Evolutionary conservation across 2,888 invertebrate species (phyloP).

Genomic region (Limenitis camilla): DNA sequence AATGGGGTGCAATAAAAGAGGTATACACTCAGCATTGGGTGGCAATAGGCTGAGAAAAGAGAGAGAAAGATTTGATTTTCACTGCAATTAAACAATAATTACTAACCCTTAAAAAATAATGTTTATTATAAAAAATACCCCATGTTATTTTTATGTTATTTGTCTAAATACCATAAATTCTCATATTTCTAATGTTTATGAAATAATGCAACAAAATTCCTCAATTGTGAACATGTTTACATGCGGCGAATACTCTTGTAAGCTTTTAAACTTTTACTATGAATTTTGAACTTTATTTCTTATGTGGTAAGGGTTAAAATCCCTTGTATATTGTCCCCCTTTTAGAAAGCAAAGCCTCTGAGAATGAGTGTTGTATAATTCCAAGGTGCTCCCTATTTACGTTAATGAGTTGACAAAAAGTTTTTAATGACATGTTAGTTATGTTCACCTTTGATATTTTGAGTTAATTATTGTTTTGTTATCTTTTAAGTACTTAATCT

Average conservation of each 20-base stretch:
- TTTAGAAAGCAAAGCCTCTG: conserved; percentile 11
- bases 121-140: too few species aligned
- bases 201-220: conserved; percentile 11
- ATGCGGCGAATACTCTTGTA: conserved; percentile 18
- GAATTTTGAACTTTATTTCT: not conserved
- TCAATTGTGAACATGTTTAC: conserved; percentile 17
- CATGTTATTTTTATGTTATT: too few species aligned
- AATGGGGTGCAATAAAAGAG: too few species aligned
- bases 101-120: too few species aligned
- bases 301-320: not conserved
- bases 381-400: conserved; percentile 24
- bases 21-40: too few species aligned
- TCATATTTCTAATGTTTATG: conserved; percentile 4
- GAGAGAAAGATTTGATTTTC: too few species aligned
- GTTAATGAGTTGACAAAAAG: conserved; percentile 26
- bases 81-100: too few species aligned
- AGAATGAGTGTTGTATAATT: conserved; percentile 24
- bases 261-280: conserved; percentile 3
- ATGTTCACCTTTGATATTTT: too few species aligned
- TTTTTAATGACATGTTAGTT: conserved; percentile 20
- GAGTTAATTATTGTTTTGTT: too few species aligned
- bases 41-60: too few species aligned
- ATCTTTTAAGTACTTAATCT: too few species aligned
- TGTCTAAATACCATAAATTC: not conserved
- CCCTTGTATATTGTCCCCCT: not conserved